Percentiles rank a stretch among this genome's conserved stretches.
phyloP scores from a whole-genome alignment of 2,888 invertebrate species.

The Notodonta ziczac region DNA sequence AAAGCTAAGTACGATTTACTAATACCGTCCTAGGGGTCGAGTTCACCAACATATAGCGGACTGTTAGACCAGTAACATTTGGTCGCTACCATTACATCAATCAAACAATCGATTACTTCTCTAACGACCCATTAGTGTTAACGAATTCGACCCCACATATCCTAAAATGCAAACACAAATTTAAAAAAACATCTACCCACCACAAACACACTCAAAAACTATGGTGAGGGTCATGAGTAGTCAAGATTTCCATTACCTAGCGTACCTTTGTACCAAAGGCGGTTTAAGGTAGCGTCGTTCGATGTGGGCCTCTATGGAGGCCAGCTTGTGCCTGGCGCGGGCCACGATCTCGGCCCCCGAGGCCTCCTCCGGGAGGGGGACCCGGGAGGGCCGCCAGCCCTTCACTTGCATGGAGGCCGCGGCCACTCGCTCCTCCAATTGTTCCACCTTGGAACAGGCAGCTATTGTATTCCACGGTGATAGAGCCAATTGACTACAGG shows the following conservation, averaged over 20 bases:
- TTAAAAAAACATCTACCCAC: constrained; percentile 16
- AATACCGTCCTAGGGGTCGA: too few species aligned
- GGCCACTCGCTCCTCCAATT: constrained; percentile 94
- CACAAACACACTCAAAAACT: constrained; percentile 10
- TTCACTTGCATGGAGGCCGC: constrained; percentile 96
- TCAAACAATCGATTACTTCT: too few species aligned
- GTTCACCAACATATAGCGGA: too few species aligned
- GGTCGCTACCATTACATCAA: too few species aligned
- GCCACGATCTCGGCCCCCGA: constrained; percentile 84
- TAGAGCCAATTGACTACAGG: too few species aligned
- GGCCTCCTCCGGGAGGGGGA: constrained; percentile 82
- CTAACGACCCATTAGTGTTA: too few species aligned
- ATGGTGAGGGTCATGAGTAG: constrained; percentile 4
- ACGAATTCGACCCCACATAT: too few species aligned
- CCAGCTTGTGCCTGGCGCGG: constrained; percentile 88
- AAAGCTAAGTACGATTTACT: too few species aligned
- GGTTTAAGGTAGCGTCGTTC: constrained; percentile 97
- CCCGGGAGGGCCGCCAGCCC: constrained; percentile 88
- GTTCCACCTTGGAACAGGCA: constrained; percentile 86
- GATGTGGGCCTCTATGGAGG: constrained; percentile 94
- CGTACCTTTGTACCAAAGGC: constrained; percentile 89
- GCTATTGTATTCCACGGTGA: background rate
- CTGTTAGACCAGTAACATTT: too few species aligned
- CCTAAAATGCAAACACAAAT: background rate
- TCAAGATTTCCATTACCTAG: constrained; percentile 62